Base-by-base conservation (phyloP, 2,888 invertebrate species). In the Clusia tigrina region DNA sequence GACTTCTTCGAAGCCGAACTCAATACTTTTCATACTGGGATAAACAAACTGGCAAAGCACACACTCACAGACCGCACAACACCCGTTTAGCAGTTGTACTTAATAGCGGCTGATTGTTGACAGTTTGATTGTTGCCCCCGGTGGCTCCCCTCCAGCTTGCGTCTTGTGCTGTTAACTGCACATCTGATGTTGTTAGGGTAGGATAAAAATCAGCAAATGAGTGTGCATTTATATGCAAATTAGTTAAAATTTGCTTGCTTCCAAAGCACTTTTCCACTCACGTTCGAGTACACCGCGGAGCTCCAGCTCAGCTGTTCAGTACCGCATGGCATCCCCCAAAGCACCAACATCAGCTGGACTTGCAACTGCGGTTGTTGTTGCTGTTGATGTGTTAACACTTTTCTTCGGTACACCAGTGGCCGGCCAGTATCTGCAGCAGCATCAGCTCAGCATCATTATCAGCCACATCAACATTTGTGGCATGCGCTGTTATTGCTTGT, bases 181-280 rank as follows among this genome's bases (percentile, higher is more conserved):
- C 67, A 32, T 32, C 32, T 32, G 32, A 32, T 32, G 32, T 32
- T 32, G 32, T 32, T 32, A 42, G 12, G 6, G 6, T 6, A 3
- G 42, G 42, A 42, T 42, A 42, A 42, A n/a, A n/a, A 42, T 42
- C 42, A 42, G 42, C 42, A 42, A 42, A 42, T 42, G n/a, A 6
- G 54, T 22, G 17, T 76, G 71, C 76, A 75, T 75, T 75, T 77
- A 75, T 77, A 75, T 75, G 75, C 77, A 77, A 75, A 76, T 76
- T 74, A 70, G 70, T 77, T 73, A 77, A 75, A 76, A n/a, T n/a
- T n/a, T n/a, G n/a, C n/a, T 76, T 77, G 77, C 77, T 77, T 77
- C 77, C 73, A 76, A 76, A n/a, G 76, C 74, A 76, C 32, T 32
- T 42, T 42, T 42, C n/a, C 42, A 15, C 32, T 9, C 32, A 32